Conservation (phyloP, 2,888 invertebrate species). For the Spicauda simplicius region DNA sequence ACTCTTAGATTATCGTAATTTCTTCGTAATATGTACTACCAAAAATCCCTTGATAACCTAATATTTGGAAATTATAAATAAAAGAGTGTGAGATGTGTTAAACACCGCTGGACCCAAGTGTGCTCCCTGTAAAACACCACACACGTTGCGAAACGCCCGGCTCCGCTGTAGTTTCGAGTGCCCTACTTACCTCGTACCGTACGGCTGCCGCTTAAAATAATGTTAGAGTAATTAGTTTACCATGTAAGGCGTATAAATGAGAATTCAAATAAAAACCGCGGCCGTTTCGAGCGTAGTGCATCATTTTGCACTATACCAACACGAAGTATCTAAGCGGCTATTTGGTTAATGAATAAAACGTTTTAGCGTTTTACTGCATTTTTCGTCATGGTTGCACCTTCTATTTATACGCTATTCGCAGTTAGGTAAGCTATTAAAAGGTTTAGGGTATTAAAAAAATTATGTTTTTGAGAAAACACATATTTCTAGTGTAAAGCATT, state of each 20-base stretch:
- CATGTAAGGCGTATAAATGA: conserved; percentile 16
- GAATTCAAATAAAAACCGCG: conserved; percentile 27
- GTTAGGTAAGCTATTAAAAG: no score
- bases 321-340: neutral
- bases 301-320: conserved; percentile 9
- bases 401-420: no score
- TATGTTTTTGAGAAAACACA: no score
- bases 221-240: conserved; percentile 33
- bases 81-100: neutral
- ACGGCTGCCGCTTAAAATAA: conserved; percentile 25
- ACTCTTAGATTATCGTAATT: neutral
- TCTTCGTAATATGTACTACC: neutral
- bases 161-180: conserved; percentile 17
- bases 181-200: conserved; percentile 8
- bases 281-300: conserved; percentile 18
- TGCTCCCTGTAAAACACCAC: conserved; percentile 17
- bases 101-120: conserved; percentile 5
- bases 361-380: neutral
- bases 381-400: neutral
- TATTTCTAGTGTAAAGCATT: no score
- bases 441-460: no score
- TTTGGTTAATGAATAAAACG: neutral
- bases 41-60: neutral
- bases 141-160: conserved; percentile 11
- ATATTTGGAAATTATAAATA: neutral